Evolutionary conservation across 1,140 invertebrate genomes (phyloP).

Genomic region (Trachymyrmex cornetzi): DNA sequence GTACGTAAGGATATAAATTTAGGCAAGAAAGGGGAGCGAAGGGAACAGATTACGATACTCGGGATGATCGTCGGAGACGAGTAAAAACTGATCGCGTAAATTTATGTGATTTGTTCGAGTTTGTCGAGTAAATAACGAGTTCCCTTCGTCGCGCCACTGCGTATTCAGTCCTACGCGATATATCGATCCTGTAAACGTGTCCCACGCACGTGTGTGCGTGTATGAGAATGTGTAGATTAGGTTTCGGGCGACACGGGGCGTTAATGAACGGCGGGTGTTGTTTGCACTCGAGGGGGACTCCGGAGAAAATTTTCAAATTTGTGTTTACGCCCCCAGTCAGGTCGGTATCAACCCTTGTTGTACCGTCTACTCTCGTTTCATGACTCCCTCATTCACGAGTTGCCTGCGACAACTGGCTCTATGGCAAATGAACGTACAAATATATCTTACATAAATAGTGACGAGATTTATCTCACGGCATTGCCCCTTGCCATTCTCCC

Average conservation of each 20-base stretch:
- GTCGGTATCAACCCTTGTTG: conserved; percentile 35
- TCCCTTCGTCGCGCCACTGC: background rate
- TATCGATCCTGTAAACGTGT: conserved; percentile 60
- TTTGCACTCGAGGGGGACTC: conserved; percentile 74
- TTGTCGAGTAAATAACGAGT: conserved; percentile 71
- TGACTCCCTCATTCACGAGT: conserved; percentile 20
- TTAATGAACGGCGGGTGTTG: conserved; percentile 82
- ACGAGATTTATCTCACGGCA: conserved; percentile 64
- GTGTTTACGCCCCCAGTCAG: conserved; percentile 66
- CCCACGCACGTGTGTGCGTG: conserved; percentile 34
- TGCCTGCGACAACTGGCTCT: conserved; percentile 35
- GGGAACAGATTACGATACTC: background rate
- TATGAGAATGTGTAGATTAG: conserved; percentile 74
- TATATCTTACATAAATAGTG: conserved; percentile 64
- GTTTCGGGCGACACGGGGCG: conserved; percentile 77
- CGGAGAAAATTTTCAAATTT: conserved; percentile 77
- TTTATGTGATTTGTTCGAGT: conserved; percentile 80
- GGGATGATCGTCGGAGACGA: conserved; percentile 9
- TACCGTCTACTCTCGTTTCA: background rate
- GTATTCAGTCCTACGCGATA: conserved; percentile 42
- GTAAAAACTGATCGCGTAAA: conserved; percentile 78
- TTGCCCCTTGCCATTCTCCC: conserved; percentile 12
- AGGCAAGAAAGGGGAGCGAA: background rate
- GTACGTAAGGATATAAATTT: background rate
- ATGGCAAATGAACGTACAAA: conserved; percentile 70